Base-by-base conservation (phyloP, 2,113 vertebrate species). In the Uria lomvia region DNA sequence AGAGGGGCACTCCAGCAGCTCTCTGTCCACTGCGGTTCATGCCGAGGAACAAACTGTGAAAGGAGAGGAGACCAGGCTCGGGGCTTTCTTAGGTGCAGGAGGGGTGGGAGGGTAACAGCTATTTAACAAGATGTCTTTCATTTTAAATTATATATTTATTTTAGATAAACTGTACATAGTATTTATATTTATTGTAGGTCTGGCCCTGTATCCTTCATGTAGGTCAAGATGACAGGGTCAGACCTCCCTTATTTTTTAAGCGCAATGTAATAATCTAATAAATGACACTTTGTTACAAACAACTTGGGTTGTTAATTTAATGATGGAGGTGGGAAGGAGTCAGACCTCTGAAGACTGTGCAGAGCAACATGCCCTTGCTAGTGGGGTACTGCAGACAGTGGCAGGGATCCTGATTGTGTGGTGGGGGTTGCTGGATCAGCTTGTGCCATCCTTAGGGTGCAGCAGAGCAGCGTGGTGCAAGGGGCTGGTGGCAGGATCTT, bases 141-240 rank as follows among this genome's bases (percentile, higher is more conserved):
- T 98, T 94, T 98, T 98, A 98, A 98, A 98, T 98, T 98, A 98
- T 98, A 97, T 98, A 98, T 98, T 98, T 98, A 98, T 98, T 98
- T 98, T 98, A 97, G 93, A 96, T 95, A 98, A 98, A 97, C 96
- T 98, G 98, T 98, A 98, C 95, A 98, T 98, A 98, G 97, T 98
- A 98, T 98, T 98, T 98, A 98, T 98, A 98, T 98, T 98, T 98
- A 98, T 98, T 98, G 97, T 94, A 75, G 92, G 85, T 83, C 81
- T 94, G 92, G 47, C 59, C 76, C 55, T 86, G 70, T 36, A 55
- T 70, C 47, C 42, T 91, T 95, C 18, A 0, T 38, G 60, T 94
- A 94, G 7, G 60, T 84, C 66, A 88, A 94, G 90, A 58, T 32
- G 45, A 73, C 24, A 52, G 66, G 73, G 90, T 83, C 78, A 87